phyloP scores from a whole-genome alignment of 2,888 invertebrate species.

The Xylota segnis region DNA sequence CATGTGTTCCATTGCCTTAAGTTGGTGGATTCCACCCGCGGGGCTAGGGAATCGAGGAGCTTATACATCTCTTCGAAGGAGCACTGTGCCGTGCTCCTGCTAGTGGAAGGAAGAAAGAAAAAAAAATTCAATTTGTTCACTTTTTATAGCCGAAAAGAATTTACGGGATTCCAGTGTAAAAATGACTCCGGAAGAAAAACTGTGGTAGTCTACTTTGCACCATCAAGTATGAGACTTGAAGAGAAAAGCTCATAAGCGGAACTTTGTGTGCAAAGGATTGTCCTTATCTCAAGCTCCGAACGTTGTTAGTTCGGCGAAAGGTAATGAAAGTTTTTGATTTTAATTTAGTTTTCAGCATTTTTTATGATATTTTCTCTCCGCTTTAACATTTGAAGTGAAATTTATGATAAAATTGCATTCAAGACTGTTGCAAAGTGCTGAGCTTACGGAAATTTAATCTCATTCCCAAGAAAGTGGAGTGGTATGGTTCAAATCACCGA shows the following conservation, averaged over 20 bases:
- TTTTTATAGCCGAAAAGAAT: conserved; percentile 73
- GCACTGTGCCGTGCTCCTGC: conserved; percentile 13
- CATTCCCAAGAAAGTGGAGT: no score
- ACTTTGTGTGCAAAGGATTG: conserved; percentile 28
- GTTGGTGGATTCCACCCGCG: conserved; percentile 29
- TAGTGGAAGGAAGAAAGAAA: conserved; percentile 19
- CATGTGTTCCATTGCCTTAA: conserved; percentile 68
- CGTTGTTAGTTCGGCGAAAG: conserved; percentile 2
- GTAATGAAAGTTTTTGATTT: conserved; percentile 14
- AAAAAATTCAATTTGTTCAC: conserved; percentile 74
- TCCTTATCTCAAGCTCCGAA: conserved; percentile 12
- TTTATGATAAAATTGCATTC: conserved; percentile 17
- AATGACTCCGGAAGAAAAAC: conserved; percentile 42
- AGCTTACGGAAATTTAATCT: no score
- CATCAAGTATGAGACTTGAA: conserved; percentile 38
- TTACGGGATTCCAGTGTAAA: conserved; percentile 65
- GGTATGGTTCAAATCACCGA: no score
- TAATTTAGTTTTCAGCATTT: neutral
- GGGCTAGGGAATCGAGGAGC: conserved; percentile 14
- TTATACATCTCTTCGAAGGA: conserved; percentile 31
- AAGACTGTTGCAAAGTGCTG: neutral
- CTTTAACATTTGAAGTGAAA: neutral
- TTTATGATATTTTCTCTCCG: neutral
- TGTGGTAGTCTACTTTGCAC: conserved; percentile 37
- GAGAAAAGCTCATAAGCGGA: conserved; percentile 53